Evolutionary conservation across 2,888 invertebrate genomes (phyloP), one percentile per base, ranked within the genome.

Genomic region (Iselma pallidipennis): DNA sequence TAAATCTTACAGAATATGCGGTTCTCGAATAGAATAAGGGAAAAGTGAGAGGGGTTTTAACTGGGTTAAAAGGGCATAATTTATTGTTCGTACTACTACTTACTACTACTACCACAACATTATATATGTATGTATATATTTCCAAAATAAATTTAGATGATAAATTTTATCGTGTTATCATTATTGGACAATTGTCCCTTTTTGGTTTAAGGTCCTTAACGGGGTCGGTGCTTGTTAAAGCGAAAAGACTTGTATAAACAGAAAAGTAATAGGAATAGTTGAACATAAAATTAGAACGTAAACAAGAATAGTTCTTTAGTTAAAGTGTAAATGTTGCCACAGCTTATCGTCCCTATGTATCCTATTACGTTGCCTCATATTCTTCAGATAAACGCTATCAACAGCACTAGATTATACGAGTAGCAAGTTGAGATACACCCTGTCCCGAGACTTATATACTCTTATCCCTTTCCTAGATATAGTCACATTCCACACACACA

Each of bases 1-100:
- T 73, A 72, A 73, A 73, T 73, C 70, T 72, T 70, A 57, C 4
- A 42, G 69, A 67, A 69, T 69, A 69, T 68, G 71, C 72, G 67
- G 63, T 63, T 65, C n/a, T 14, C 14, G 61, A 67, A 66, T 66
- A 66, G 65, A 65, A 31, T 57, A 53, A 53, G 53, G 63, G 57
- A 54, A 57, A 66, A 65, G 53, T 49, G 57, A 33, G 60, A 58
- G 55, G 62, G 63, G 54, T 57, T 55, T 64, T 61, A 62, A 58
- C 55, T 59, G 61, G 59, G 63, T 63, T 63, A 63, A 65, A 61
- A 65, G 1, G 65, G 54, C 60, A 65, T 49, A 65, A 72, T 72
- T 72, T 72, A 72, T 72, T 29, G 67, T 63, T 67, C 68, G 67
- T 70, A 71, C 66, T 16, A n/a, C 12, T 14, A 4, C n/a, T 19